These are phyloP conservation scores for Tribolium castaneum DNA, from an alignment of 1,140 invertebrate genomes.

Conservation along the genomic window DNA sequence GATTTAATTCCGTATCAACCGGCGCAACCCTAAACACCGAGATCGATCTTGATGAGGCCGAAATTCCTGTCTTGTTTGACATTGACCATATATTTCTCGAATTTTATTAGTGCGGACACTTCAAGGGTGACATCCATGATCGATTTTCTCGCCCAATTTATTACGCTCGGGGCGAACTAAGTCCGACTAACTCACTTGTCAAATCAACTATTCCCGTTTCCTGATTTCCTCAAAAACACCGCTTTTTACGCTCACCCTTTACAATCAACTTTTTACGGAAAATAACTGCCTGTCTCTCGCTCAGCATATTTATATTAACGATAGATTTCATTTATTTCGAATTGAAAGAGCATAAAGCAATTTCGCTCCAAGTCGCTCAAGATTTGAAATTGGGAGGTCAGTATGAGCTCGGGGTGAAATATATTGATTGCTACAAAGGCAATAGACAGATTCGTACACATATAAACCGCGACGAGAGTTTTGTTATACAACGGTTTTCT, in stretches of 20 bases:
- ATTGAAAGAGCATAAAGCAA: constrained; percentile 27
- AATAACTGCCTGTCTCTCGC: neutral
- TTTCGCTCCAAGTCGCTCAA: constrained; percentile 7
- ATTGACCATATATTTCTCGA: constrained; percentile 20
- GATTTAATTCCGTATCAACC: constrained; percentile 24
- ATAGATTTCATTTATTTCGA: neutral
- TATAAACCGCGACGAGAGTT: constrained; percentile 35
- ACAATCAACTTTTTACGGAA: neutral
- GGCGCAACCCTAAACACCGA: constrained; percentile 14
- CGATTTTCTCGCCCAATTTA: constrained; percentile 35
- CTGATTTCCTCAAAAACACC: neutral
- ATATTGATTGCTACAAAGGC: constrained; percentile 36
- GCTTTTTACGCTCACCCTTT: neutral
- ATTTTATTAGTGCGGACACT: constrained; percentile 29
- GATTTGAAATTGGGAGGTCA: constrained; percentile 37
- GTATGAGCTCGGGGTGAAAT: constrained; percentile 21
- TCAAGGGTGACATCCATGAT: constrained; percentile 31
- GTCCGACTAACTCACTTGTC: neutral
- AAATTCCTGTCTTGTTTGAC: neutral
- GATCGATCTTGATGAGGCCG: constrained; percentile 1
- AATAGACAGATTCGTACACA: constrained; percentile 39
- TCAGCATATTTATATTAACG: neutral
- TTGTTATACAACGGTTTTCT: constrained; percentile 24
- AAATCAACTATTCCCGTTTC: neutral
- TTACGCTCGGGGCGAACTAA: neutral